Base-by-base conservation (phyloP, 2,888 invertebrate species). In the Lacanobia wlatinum region DNA sequence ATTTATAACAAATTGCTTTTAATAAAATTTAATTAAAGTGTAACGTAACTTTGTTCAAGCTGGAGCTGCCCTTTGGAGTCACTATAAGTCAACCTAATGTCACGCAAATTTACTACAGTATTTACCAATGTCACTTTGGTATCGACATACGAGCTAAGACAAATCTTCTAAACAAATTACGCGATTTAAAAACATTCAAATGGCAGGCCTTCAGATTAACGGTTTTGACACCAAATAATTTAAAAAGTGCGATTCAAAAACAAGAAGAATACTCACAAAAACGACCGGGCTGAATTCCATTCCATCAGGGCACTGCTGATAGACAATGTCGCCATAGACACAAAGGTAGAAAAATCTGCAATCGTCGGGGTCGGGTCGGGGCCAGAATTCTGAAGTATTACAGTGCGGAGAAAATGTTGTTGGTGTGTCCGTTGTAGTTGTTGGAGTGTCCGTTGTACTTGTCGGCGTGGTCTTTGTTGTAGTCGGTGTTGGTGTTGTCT, bases 261-360 rank as follows among this genome's bases (percentile, higher is more conserved):
- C 1, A 18, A 21, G 2, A 28, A 23, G 3, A 2, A 40, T 48
- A 74, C 73, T 74, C n/a, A 74, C 73, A 12, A 69, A 23, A 12
- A 48, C n/a, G 4, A 16, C 0, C 0, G 69, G 52, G 12, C 18
- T 76, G 3, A 76, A 74, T n/a, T 74, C 77, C 38, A 1, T 16
- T 0, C 16, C 77, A 14, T 60, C 21, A 0, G 69, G 59, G 34
- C 73, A 74, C n/a, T 69, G 34, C 5, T 53, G 40, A 9, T 68
- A 52, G 0, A 12, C 0, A 1, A 74, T 5, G 1, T 76, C 67
- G 0, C 71, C 75, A 12, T 62, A 78, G 0, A 59, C 0, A n/a
- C 75, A 76, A 0, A 59, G 0, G 16, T 78, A 76, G 18, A 52
- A 78, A 16, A 34, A 74, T 2, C n/a, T 76, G 16, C 76, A 76